Evolutionary conservation across 2,888 invertebrate genomes (phyloP), one percentile per base, ranked within the genome.

Genomic region (Tetramorium bicarinatum): DNA sequence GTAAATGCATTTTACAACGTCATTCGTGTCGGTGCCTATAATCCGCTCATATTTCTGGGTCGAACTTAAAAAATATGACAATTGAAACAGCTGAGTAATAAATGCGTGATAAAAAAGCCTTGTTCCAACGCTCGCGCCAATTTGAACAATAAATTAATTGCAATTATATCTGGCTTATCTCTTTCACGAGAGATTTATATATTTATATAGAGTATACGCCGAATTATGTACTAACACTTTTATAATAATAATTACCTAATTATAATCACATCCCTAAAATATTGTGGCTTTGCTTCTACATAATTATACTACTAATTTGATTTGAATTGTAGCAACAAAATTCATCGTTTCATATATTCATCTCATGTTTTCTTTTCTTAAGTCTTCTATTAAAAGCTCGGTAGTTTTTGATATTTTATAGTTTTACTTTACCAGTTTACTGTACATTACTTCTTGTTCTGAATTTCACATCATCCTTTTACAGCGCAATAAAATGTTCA

Each of bases 1-100:
- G 77, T 77, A 82, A 67, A 82, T 79, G 41, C 47, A 41, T 49
- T 82, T 82, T 79, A 61, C 61, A 47, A 77, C 49, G 61, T 77
- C 41, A 61, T 79, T 82, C 66, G 77, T 25, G n/a, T 29, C 56
- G 38, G n/a, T 74, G 47, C 34, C 13, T 54, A 47, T 47, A 66
- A 29, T 49, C 47, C 72, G 25, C 18, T 74, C 47, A 38, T 15
- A 25, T 59, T 72, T 71, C 34, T 61, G 41, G 41, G 18, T 56
- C 59, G 18, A 61, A 66, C 52, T 62, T 77, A 67, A 77, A 77
- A 77, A 77, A 54, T 54, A 77, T 44, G 25, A 66, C 66, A 77
- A 77, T 54, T 41, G n/a, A 41, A 77, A 54, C 29, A 18, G n/a
- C 54, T 29, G 66, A 29, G n/a, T 67, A 29, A 66, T 38, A 77